Conservation (phyloP, 1,140 invertebrate species). For the Tetramorium parvispinum region DNA sequence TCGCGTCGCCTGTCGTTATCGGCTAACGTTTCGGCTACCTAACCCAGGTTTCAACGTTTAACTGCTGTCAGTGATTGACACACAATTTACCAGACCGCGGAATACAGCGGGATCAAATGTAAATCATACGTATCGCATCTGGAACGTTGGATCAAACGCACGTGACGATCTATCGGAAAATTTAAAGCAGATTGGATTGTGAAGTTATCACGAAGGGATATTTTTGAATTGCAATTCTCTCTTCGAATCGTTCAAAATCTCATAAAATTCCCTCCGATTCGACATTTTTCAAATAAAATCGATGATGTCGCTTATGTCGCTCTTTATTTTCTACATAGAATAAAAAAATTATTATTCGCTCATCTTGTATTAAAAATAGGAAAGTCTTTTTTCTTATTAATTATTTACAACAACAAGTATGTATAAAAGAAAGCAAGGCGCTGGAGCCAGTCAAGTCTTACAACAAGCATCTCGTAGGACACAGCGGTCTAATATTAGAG, state of each 20-base stretch:
- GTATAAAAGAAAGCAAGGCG: neutral
- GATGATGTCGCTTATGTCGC: neutral
- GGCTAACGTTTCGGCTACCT: constrained; percentile 21
- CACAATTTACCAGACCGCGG: constrained; percentile 15
- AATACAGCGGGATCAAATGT: neutral
- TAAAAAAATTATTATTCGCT: neutral
- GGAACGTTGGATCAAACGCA: neutral
- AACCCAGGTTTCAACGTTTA: constrained; percentile 1
- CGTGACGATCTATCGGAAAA: neutral
- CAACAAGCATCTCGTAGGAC: constrained; percentile 58
- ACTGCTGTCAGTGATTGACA: constrained; percentile 5
- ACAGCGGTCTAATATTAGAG: constrained; percentile 71
- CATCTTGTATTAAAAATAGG: neutral
- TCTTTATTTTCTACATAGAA: neutral
- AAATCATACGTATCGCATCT: constrained; percentile 12
- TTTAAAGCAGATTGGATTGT: neutral
- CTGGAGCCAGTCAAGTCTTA: neutral
- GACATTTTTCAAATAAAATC: neutral
- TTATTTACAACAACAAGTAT: constrained; percentile 12
- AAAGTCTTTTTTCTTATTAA: neutral
- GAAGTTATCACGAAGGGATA: neutral
- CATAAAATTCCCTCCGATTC: neutral
- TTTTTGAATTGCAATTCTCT: neutral
- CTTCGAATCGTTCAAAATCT: neutral
- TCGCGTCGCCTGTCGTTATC: constrained; percentile 17